These are phyloP conservation scores for Plestiodon gilberti DNA, from an alignment of 2,113 vertebrate genomes.

Conservation along the genomic window DNA sequence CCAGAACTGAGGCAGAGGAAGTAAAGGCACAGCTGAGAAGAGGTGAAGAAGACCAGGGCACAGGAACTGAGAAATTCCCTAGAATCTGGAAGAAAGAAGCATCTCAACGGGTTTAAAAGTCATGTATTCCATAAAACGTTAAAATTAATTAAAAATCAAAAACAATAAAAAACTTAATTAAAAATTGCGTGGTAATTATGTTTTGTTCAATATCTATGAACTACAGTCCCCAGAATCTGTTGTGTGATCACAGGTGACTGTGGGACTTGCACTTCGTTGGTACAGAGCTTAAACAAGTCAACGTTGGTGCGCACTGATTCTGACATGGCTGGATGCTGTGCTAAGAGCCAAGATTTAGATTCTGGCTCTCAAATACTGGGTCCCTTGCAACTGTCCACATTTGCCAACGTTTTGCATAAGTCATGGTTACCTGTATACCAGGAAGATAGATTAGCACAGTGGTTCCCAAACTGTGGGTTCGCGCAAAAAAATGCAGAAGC, in stretches of 20 bases:
- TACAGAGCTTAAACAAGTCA: background rate
- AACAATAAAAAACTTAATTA: too few species aligned
- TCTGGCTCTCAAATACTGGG: background rate
- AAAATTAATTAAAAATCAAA: too few species aligned
- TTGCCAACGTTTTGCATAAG: background rate
- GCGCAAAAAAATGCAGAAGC: too few species aligned
- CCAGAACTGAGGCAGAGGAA: background rate
- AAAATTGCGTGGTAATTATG: too few species aligned
- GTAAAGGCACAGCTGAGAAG: background rate
- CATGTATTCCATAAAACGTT: too few species aligned
- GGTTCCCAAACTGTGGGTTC: too few species aligned
- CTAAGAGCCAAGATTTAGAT: background rate
- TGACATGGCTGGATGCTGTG: background rate
- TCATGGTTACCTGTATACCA: background rate
- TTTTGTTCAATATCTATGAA: too few species aligned
- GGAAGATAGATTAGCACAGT: too few species aligned
- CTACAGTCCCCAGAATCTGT: background rate
- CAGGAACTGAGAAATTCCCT: background rate
- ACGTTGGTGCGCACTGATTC: background rate
- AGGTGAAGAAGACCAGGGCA: background rate
- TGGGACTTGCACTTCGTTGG: background rate
- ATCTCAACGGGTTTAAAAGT: too few species aligned
- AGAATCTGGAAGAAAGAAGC: too few species aligned
- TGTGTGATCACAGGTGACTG: background rate
- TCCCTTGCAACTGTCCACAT: background rate